These are phyloP conservation scores for Panonychus citri DNA, from an alignment of 1,140 invertebrate species.

Conservation along the genomic window DNA sequence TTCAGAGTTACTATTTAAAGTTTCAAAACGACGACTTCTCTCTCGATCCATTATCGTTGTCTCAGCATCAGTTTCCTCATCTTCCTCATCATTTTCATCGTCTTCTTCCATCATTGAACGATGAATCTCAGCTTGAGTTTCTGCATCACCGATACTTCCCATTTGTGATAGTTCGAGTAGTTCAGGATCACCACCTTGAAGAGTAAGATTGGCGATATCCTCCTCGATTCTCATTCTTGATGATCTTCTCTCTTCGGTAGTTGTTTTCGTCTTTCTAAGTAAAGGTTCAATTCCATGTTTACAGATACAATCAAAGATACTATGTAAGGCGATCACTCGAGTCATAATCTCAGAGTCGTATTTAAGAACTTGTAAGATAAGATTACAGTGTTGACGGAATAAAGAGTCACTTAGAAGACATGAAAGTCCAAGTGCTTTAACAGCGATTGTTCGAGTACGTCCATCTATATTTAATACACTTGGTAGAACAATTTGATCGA, in stretches of 20 bases:
- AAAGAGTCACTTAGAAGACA: background rate
- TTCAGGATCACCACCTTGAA: no score
- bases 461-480: background rate
- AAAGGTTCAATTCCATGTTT: conserved; percentile 1
- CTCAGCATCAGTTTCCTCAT: background rate
- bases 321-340: background rate
- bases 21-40: background rate
- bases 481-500: conserved; percentile 1
- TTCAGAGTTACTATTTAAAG: background rate
- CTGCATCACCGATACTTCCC: background rate
- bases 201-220: background rate
- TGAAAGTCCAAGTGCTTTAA: background rate
- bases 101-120: background rate
- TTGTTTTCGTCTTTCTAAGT: background rate
- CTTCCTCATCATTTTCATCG: background rate
- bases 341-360: background rate
- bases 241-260: background rate
- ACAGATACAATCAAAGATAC: conserved; percentile 3
- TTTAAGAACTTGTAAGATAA: background rate
- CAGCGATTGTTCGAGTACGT: background rate
- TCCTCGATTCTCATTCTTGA: background rate
- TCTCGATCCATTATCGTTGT: background rate
- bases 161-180: background rate
- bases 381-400: background rate
- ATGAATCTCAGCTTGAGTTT: background rate